phyloP scores from a whole-genome alignment of 2,888 invertebrate genomes.

The Drosophila eohydei region DNA sequence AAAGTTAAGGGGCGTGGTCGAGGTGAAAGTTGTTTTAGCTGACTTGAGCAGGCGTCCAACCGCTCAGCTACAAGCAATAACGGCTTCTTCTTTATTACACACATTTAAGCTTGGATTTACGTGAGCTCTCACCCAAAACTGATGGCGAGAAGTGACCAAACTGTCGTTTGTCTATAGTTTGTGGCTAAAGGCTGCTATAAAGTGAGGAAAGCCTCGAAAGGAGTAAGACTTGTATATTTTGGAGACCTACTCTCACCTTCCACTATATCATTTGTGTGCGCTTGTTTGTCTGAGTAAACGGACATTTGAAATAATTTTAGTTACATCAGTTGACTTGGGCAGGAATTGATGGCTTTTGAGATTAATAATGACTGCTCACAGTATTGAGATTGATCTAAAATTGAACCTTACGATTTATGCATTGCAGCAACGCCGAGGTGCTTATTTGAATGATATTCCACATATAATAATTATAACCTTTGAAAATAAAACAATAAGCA shows the following conservation, averaged over 20 bases:
- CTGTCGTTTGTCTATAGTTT: constrained; percentile 28
- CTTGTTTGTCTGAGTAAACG: too few relatives aligned
- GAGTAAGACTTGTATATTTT: neutral
- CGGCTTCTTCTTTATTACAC: constrained; percentile 37
- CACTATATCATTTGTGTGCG: neutral
- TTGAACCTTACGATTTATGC: too few relatives aligned
- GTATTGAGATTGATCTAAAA: too few relatives aligned
- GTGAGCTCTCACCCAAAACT: constrained; percentile 12
- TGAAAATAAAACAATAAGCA: too few relatives aligned
- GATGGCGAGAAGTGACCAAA: constrained; percentile 32
- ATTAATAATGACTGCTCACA: too few relatives aligned
- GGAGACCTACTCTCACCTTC: neutral
- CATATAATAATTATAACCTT: too few relatives aligned
- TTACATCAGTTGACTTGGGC: too few relatives aligned
- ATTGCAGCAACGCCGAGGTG: too few relatives aligned
- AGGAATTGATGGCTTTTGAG: too few relatives aligned
- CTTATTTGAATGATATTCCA: too few relatives aligned
- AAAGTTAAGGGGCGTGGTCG: constrained; percentile 47
- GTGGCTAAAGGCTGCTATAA: constrained; percentile 18
- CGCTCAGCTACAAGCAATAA: constrained; percentile 61
- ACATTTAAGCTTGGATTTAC: constrained; percentile 32
- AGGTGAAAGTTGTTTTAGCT: constrained; percentile 42
- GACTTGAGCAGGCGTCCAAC: constrained; percentile 19
- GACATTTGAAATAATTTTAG: too few relatives aligned
- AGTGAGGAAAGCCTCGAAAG: neutral